Evolutionary conservation across 1,140 invertebrate species (phyloP), one percentile per base, ranked within the genome.

Genomic region (Eriocheir sinensis): DNA sequence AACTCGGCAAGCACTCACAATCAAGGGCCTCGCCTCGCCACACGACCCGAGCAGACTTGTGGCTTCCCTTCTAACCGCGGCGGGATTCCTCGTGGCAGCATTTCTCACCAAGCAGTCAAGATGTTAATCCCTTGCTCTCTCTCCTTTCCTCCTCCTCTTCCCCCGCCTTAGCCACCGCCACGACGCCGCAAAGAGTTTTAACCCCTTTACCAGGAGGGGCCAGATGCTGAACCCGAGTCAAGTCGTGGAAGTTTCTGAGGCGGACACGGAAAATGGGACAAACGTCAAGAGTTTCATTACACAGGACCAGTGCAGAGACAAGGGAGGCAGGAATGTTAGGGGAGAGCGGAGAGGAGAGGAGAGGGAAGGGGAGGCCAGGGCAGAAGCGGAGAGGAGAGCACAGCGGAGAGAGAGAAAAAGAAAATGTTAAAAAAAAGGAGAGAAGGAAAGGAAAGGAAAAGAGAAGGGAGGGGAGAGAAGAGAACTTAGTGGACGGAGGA

Each of bases 201-300:
- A 72, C 60, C 27, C 60, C n/a, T 72, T 72, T n/a, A 72, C 60
- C 60, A n/a, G 60, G 21, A 72, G 21, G n/a, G 60, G 21, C 60
- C 17, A n/a, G 60, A 72, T n/a, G 60, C 60, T 72, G 60, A 72
- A 72, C 60, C 17, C 60, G 21, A n/a, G 60, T 72, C 60, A n/a
- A 72, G 60, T 72, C 27, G 60, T 72, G 60, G 27, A 72, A 72
- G 60, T 72, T 72, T 72, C 60, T 72, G 60, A 72, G 27, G 60
- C 60, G 60, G 60, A 72, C 60, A 72, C 60, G 21, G 60, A 72
- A 72, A 72, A 72, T 72, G 60, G 60, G 60, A 21, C 21, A 72
- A 72, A 72, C 60, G 60, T 72, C 60, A 72, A 72, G 60, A n/a
- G 60, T 72, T 72, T 72, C 60, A 72, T 72, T 72, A 72, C 60